Evolutionary conservation across 2,888 invertebrate species (phyloP).

Genomic region (Neocrepidodera transversa): DNA sequence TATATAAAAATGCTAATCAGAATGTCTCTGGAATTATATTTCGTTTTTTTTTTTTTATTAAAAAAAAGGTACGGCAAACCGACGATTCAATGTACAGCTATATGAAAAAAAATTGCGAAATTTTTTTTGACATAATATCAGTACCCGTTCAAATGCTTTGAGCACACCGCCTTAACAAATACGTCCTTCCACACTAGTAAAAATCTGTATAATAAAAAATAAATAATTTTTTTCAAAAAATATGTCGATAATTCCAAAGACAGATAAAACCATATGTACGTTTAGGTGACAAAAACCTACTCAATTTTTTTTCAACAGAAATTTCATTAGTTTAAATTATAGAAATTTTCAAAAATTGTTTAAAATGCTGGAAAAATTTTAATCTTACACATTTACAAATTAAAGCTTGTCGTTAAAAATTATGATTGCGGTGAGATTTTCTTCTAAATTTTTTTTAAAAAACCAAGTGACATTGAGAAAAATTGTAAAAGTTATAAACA

Average conservation of each 20-base stretch:
- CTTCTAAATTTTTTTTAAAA: too few relatives aligned
- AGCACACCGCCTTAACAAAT: constrained; percentile 19
- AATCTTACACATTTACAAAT: too few relatives aligned
- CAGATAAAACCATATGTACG: too few relatives aligned
- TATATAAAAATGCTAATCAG: constrained; percentile 40
- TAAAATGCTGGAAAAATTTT: too few relatives aligned
- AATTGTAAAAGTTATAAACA: too few relatives aligned
- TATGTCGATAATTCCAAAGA: constrained; percentile 41
- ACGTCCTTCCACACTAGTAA: constrained; percentile 18
- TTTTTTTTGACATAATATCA: constrained; percentile 7
- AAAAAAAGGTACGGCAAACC: constrained; percentile 36
- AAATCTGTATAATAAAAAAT: constrained; percentile 34
- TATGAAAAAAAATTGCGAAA: neutral
- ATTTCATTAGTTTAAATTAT: too few relatives aligned
- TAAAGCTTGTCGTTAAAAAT: too few relatives aligned
- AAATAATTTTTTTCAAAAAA: constrained; percentile 39
- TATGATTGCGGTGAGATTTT: too few relatives aligned
- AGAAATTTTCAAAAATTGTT: too few relatives aligned
- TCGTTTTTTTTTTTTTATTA: constrained; percentile 17
- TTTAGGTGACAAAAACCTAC: too few relatives aligned
- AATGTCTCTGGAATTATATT: constrained; percentile 37
- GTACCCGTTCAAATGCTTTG: constrained; percentile 19
- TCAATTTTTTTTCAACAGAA: too few relatives aligned
- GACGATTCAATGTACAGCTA: constrained; percentile 8
- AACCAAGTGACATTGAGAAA: too few relatives aligned